Percentiles rank a stretch among this genome's conserved stretches.
phyloP scores from a whole-genome alignment of 2,113 vertebrate species.

The Psophia crepitans region DNA sequence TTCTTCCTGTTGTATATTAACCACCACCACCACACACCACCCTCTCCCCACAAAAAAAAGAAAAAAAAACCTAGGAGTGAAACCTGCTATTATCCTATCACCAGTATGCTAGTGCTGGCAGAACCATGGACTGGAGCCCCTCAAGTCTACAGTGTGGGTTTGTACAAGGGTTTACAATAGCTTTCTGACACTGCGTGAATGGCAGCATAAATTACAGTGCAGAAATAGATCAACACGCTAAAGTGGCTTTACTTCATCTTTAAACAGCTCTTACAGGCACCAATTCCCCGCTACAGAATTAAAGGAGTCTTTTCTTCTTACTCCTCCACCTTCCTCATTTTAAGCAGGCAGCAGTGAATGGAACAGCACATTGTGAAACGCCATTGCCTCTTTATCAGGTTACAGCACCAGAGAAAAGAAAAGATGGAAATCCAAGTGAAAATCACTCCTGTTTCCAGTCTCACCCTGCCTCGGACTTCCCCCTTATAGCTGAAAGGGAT shows the following conservation, averaged over 20 bases:
- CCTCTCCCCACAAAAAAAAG: background rate
- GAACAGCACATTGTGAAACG: background rate
- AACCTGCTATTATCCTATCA: slow-evolving; percentile 36
- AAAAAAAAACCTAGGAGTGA: background rate
- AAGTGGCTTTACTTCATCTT: slow-evolving; percentile 30
- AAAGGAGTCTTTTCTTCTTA: slow-evolving; percentile 46
- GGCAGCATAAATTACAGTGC: slow-evolving; percentile 47
- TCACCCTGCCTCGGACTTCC: background rate
- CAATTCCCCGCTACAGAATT: background rate
- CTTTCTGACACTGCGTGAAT: background rate
- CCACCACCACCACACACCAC: no score
- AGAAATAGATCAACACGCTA: slow-evolving; percentile 43
- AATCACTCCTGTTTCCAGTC: background rate
- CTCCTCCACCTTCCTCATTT: slow-evolving; percentile 36
- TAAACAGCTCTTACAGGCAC: slow-evolving; percentile 11
- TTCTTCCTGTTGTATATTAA: background rate
- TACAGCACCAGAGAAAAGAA: background rate
- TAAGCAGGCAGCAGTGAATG: slow-evolving; percentile 15
- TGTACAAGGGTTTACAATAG: background rate
- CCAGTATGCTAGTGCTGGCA: background rate
- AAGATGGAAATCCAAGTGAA: slow-evolving; percentile 28
- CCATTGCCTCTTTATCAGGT: slow-evolving; percentile 6
- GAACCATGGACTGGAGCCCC: background rate
- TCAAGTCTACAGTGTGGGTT: background rate
- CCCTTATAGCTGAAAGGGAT: background rate